Percentiles rank a stretch among this genome's conserved stretches.
These are phyloP conservation scores for Biston stratarius DNA, from an alignment of 2,888 invertebrate genomes.

Conservation along the genomic window DNA sequence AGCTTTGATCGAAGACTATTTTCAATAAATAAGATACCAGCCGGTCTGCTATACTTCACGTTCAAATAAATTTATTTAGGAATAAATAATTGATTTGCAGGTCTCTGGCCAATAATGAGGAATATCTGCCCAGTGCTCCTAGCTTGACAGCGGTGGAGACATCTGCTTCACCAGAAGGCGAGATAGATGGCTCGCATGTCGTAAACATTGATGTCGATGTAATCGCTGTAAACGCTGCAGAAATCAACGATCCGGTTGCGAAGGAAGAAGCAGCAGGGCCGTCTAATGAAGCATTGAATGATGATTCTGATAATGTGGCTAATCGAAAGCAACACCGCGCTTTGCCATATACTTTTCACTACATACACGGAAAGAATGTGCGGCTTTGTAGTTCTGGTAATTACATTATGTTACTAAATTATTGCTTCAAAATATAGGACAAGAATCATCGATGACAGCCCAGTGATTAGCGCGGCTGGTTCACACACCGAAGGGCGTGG, in stretches of 20 bases:
- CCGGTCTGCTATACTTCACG: no score
- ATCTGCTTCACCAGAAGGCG: background rate
- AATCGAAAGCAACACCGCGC: slow-evolving; percentile 65
- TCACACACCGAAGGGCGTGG: no score
- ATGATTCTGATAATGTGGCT: background rate
- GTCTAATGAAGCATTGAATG: background rate
- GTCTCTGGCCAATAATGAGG: background rate
- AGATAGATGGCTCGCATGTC: background rate
- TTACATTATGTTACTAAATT: background rate
- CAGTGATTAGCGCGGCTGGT: no score
- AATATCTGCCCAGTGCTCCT: slow-evolving; percentile 21
- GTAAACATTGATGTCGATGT: background rate
- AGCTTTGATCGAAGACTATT: no score
- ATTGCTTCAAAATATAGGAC: background rate
- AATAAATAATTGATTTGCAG: slow-evolving; percentile 1
- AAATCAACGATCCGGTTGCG: no score
- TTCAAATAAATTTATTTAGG: no score
- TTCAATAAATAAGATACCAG: no score
- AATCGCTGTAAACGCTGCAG: background rate
- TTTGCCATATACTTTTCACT: slow-evolving; percentile 90
- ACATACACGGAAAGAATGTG: slow-evolving; percentile 94
- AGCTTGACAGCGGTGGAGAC: slow-evolving; percentile 10
- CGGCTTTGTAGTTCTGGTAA: slow-evolving; percentile 83
- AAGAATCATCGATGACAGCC: background rate
- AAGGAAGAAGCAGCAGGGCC: slow-evolving; percentile 1